Evolutionary conservation across 2,797 vertebrate species (phyloP).

Genomic region (Mastacembelus armatus): DNA sequence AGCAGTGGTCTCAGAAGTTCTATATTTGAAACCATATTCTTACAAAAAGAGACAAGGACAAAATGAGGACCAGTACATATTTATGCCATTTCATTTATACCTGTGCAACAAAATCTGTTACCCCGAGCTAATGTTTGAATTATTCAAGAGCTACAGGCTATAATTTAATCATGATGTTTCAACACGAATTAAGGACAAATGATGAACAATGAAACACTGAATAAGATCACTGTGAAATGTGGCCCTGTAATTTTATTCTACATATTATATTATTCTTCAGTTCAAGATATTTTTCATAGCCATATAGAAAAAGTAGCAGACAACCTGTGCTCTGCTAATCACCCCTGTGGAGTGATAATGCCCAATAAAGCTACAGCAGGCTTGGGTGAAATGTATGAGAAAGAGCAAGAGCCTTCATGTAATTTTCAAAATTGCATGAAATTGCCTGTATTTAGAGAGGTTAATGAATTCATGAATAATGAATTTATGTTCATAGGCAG

Average conservation of each 20-base stretch:
- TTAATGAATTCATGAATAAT: slow-evolving; percentile 50
- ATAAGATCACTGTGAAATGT: too few species aligned
- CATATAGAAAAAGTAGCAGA: neutral
- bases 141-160: slow-evolving; percentile 26
- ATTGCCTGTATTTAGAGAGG: slow-evolving; percentile 37
- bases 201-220: slow-evolving; percentile 24
- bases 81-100: slow-evolving; percentile 25
- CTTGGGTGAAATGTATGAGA: slow-evolving; percentile 21
- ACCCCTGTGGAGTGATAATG: neutral
- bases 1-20: slow-evolving; percentile 10
- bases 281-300: slow-evolving; percentile 26
- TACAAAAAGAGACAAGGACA: slow-evolving; percentile 31
- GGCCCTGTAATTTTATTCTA: slow-evolving; percentile 15
- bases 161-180: slow-evolving; percentile 50
- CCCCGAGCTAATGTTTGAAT: slow-evolving; percentile 30
- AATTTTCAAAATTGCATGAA: slow-evolving; percentile 21
- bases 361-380: neutral
- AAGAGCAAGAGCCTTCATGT: slow-evolving; percentile 18
- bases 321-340: slow-evolving; percentile 12
- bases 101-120: slow-evolving; percentile 22
- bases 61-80: slow-evolving; percentile 12
- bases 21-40: slow-evolving; percentile 28
- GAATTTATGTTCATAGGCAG: slow-evolving; percentile 23
- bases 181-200: slow-evolving; percentile 31
- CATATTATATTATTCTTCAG: slow-evolving; percentile 10